A percentile compares a stretch with the other conserved stretches of the same genome.
Conservation (phyloP, 1,140 invertebrate genomes). For the Orussus abietinus region DNA sequence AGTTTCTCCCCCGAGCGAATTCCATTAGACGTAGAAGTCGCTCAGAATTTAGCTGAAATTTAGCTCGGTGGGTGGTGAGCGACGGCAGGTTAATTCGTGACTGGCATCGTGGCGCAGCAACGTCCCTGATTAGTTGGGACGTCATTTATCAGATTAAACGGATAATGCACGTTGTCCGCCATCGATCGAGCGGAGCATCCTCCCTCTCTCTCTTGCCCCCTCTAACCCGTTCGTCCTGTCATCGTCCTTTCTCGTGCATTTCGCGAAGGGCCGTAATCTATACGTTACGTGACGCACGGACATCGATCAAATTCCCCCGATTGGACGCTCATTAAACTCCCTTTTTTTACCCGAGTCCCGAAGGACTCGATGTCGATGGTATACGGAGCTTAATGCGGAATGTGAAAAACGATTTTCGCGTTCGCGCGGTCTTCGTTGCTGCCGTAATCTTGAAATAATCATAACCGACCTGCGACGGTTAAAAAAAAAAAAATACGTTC, state of each 20-base stretch:
- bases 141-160: constrained; percentile 1
- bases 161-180: background rate
- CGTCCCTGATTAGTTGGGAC: background rate
- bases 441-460: too few relatives aligned
- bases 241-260: background rate
- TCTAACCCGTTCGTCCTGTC: background rate
- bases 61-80: background rate
- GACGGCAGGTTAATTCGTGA: background rate
- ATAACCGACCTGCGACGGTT: too few relatives aligned
- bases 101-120: background rate
- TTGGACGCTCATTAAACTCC: background rate
- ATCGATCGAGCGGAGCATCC: background rate
- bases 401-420: background rate
- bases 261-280: too few relatives aligned
- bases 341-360: background rate
- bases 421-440: too few relatives aligned
- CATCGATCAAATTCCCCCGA: background rate
- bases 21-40: background rate
- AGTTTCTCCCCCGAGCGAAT: background rate
- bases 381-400: background rate
- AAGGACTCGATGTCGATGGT: too few relatives aligned
- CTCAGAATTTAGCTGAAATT: too few relatives aligned
- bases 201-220: background rate
- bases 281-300: background rate
- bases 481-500: too few relatives aligned